These are phyloP conservation scores for Onychomys arenicola DNA, from an alignment of 2,797 vertebrate genomes.

Conservation along the genomic window DNA sequence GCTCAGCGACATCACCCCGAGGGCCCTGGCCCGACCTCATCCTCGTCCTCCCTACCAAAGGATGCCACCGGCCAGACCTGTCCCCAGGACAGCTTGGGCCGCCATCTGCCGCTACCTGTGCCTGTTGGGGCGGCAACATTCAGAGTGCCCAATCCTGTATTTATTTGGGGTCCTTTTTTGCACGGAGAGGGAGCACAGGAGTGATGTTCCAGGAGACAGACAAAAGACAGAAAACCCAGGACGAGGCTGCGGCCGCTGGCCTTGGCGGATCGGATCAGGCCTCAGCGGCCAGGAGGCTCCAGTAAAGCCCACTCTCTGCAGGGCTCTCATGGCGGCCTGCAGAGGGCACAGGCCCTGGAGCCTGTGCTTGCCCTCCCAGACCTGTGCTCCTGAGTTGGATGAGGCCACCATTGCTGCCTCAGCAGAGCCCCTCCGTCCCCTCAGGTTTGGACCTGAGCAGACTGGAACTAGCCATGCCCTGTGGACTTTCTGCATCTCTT, in stretches of 20 bases:
- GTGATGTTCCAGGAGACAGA: slow-evolving; percentile 81
- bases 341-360: neutral
- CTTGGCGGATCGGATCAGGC: slow-evolving; percentile 53
- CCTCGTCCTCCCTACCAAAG: neutral
- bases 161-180: slow-evolving; percentile 87
- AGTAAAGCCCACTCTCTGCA: neutral
- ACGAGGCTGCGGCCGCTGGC: slow-evolving; percentile 27
- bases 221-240: slow-evolving; percentile 16
- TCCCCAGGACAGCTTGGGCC: slow-evolving; percentile 61
- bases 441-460: neutral
- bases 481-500: neutral
- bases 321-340: neutral
- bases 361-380: neutral
- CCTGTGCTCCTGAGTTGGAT: neutral
- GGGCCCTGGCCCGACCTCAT: slow-evolving; percentile 42
- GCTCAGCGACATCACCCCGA: slow-evolving; percentile 65
- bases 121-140: slow-evolving; percentile 83
- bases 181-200: slow-evolving; percentile 83
- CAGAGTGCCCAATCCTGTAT: slow-evolving; percentile 78
- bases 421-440: neutral
- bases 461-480: neutral
- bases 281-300: neutral
- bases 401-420: neutral
- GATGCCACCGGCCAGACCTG: neutral
- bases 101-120: slow-evolving; percentile 79